Percentiles rank a stretch among this genome's conserved stretches.
These are phyloP conservation scores for Drosophila tani DNA, from an alignment of 1,140 invertebrate genomes.

Conservation along the genomic window DNA sequence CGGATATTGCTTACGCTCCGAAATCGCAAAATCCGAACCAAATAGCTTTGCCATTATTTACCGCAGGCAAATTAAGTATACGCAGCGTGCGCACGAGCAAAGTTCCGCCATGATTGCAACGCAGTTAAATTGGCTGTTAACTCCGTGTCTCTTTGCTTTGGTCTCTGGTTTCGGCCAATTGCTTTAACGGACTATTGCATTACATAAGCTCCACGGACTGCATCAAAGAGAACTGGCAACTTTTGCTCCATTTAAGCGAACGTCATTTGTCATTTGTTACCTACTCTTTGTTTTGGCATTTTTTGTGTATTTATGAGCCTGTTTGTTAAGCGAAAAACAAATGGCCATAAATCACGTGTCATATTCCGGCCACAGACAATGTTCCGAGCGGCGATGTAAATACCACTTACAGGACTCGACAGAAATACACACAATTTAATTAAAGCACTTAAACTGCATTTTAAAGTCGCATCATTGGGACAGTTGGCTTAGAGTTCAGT, in stretches of 20 bases:
- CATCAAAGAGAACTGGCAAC: conserved; percentile 1
- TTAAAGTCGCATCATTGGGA: conserved; percentile 47
- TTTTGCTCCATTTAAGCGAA: conserved; percentile 27
- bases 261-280: conserved; percentile 26
- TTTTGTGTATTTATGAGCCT: conserved; percentile 67
- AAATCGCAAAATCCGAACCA: conserved; percentile 24
- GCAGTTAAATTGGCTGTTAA: conserved; percentile 27
- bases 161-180: conserved; percentile 4
- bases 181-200: conserved; percentile 27
- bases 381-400: conserved; percentile 26
- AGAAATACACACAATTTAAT: conserved; percentile 47
- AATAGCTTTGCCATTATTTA: conserved; percentile 54
- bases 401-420: neutral
- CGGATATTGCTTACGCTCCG: conserved; percentile 66
- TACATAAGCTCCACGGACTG: conserved; percentile 20
- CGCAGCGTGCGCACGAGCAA: conserved; percentile 50
- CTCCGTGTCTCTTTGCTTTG: conserved; percentile 14
- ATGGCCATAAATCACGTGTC: conserved; percentile 66
- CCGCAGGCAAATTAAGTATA: conserved; percentile 65
- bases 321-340: conserved; percentile 69
- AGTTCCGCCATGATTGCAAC: conserved; percentile 17
- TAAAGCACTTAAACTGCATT: conserved; percentile 58
- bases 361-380: conserved; percentile 51
- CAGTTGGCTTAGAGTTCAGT: conserved; percentile 58
- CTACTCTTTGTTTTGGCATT: conserved; percentile 34